Evolutionary conservation across 92 coral and sea anemone genomes (phyloP).

Genomic region (Bergia puertoricense): DNA sequence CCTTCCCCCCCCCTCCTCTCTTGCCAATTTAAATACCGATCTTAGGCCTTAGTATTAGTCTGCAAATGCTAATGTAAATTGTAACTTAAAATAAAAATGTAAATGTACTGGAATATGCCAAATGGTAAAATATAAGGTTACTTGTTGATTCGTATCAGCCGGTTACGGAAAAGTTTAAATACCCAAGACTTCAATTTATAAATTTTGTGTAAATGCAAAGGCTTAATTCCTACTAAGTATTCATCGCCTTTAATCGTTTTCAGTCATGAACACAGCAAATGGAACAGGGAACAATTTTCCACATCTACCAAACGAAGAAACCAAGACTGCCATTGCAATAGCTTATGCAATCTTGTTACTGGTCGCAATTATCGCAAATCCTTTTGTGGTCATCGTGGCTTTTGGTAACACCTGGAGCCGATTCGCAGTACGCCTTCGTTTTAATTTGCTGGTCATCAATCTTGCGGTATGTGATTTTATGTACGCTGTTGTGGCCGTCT

Average conservation of each 20-base stretch:
- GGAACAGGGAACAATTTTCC: background rate
- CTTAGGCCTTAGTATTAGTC: too few relatives aligned
- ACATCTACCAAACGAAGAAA: conserved; percentile 2
- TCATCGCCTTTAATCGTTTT: background rate
- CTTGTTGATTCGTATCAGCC: too few relatives aligned
- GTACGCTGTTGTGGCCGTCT: conserved; percentile 3
- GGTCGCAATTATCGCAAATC: conserved; percentile 14
- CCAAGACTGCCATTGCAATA: conserved; percentile 1
- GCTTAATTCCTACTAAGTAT: too few relatives aligned
- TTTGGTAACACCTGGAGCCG: background rate
- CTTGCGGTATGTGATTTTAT: conserved; percentile 6
- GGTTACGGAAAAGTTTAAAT: too few relatives aligned
- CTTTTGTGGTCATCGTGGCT: conserved; percentile 5
- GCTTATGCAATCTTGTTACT: conserved; percentile 5
- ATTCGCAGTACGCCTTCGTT: background rate
- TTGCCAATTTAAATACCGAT: too few relatives aligned
- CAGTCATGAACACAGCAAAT: conserved; percentile 25
- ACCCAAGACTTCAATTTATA: too few relatives aligned
- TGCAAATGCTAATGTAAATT: too few relatives aligned
- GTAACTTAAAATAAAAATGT: too few relatives aligned
- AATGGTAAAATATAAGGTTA: too few relatives aligned
- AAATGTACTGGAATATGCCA: too few relatives aligned
- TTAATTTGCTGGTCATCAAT: conserved; percentile 19
- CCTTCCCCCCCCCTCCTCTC: too few relatives aligned
- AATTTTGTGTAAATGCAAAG: too few relatives aligned